These are phyloP conservation scores for Dolomedes plantarius DNA, from an alignment of 2,888 invertebrate genomes.

Conservation along the genomic window DNA sequence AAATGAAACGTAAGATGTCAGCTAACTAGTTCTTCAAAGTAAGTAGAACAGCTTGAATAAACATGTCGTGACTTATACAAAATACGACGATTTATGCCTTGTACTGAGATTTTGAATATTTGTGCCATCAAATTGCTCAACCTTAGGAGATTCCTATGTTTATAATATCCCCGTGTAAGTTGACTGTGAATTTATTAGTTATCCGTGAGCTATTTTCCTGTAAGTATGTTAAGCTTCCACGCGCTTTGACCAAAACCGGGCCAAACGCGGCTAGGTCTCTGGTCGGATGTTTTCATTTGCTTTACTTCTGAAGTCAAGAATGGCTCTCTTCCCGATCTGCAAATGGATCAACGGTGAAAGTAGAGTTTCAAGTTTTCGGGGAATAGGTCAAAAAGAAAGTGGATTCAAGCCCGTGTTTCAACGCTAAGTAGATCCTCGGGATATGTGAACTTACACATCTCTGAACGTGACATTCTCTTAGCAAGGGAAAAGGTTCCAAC, in stretches of 20 bases:
- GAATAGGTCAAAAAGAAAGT: conserved; percentile 5
- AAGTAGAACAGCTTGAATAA: no score
- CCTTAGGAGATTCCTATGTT: not conserved
- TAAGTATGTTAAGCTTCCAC: conserved; percentile 17
- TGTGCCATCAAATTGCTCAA: no score
- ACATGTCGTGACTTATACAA: no score
- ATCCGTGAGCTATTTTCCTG: conserved; percentile 21
- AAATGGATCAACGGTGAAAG: not conserved
- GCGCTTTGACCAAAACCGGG: conserved; percentile 44
- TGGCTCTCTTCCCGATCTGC: not conserved
- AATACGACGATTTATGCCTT: no score
- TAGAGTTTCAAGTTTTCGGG: not conserved
- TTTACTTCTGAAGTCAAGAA: not conserved
- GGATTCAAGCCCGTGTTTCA: not conserved
- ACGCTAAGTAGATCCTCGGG: not conserved
- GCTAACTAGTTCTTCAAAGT: no score
- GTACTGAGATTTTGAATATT: no score
- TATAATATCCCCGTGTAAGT: not conserved
- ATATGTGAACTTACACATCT: conserved; percentile 14
- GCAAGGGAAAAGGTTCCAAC: not conserved
- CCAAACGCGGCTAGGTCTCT: conserved; percentile 8
- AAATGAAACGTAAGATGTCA: no score
- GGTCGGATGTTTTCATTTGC: not conserved
- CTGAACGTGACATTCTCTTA: not conserved
- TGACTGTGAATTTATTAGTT: not conserved